Evolutionary conservation across 2,888 invertebrate species (phyloP), one percentile per base, ranked within the genome.

Genomic region (Clivina fossor): DNA sequence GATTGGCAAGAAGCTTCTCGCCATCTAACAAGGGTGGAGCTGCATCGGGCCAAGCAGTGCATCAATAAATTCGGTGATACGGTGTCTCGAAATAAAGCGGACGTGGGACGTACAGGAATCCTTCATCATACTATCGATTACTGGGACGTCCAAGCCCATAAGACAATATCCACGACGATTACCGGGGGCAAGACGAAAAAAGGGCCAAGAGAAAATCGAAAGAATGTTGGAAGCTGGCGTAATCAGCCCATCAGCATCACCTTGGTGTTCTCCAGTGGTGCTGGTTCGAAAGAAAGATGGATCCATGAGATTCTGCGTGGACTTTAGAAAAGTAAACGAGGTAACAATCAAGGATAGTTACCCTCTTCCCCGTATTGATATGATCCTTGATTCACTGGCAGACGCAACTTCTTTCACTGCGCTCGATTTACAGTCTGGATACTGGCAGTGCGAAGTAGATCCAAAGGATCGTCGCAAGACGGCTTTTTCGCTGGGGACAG

Each of bases 261-360:
- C 38, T 3, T 38, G 38, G 18, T 38, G 38, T 19, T 38, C 38
- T 4, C 38, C 38, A 5, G 38, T 38, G 9, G 37, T 35, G 37
- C 13, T 13, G 9, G 37, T 9, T 13, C n/a, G n/a, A n/a, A n/a
- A n/a, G n/a, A n/a, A n/a, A n/a, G n/a, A n/a, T n/a, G n/a, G n/a
- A n/a, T n/a, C n/a, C 3, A 35, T 9, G 37, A 13, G 37, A 13
- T 35, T 13, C 15, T 35, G 37, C 15, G 37, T 35, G 37, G 15
- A 13, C 7, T 35, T 13, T 8, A 3, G n/a, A 18, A 35, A 35
- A 18, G 18, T 13, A 18, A 35, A 9, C 37, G 37, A 13, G 37
- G n/a, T n/a, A n/a, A n/a, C n/a, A n/a, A n/a, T n/a, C n/a, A n/a
- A n/a, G n/a, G n/a, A n/a, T n/a, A n/a, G n/a, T n/a, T n/a, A n/a